phyloP scores from a whole-genome alignment of 1,140 invertebrate genomes.

The Brachionus paranguensis region DNA sequence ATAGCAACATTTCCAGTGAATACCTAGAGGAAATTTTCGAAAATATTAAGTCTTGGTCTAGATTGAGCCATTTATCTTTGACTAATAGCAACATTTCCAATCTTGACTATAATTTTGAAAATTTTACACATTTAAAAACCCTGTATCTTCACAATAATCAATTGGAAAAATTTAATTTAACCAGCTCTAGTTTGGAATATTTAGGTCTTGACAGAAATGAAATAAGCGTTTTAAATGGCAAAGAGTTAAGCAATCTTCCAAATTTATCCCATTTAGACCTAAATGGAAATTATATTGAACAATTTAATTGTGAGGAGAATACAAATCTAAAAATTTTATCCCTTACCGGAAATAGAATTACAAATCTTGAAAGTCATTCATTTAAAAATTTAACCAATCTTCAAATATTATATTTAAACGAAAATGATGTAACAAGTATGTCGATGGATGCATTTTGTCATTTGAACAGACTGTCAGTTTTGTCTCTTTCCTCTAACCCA shows the following conservation, averaged over 20 bases:
- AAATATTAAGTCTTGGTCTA: not conserved
- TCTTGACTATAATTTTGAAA: not conserved
- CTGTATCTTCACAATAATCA: not conserved
- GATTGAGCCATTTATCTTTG: not conserved
- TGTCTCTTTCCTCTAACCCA: not conserved
- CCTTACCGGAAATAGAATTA: not conserved
- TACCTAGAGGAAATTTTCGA: not conserved
- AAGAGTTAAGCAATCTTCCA: not conserved
- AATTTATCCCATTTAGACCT: not conserved
- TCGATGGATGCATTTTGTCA: not conserved
- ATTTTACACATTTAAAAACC: not conserved
- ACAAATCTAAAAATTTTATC: not conserved
- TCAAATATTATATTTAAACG: not conserved
- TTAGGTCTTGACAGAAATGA: not conserved
- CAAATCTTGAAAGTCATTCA: not conserved
- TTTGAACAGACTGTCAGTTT: not conserved
- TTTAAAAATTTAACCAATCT: not conserved
- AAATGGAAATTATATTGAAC: not conserved
- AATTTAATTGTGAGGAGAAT: not conserved
- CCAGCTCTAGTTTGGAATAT: not conserved
- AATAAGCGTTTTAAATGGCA: not conserved
- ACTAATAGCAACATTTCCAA: not conserved
- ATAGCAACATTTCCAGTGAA: not conserved
- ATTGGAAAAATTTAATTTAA: not conserved
- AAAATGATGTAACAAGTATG: not conserved